Evolutionary conservation across 2,113 vertebrate genomes (phyloP).

Genomic region (Indicator indicator): DNA sequence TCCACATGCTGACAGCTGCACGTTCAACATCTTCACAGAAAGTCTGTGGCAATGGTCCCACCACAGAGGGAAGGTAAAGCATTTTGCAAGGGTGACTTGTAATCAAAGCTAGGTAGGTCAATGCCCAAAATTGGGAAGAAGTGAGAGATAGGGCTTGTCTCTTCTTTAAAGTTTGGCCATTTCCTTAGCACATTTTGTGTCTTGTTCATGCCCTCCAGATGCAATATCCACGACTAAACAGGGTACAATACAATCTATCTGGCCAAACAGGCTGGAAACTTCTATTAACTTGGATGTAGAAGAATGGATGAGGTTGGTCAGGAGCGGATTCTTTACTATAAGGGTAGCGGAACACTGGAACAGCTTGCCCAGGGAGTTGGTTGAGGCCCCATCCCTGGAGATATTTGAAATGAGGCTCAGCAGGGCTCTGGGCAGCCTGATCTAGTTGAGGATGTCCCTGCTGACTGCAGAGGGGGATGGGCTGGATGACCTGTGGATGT

Average conservation of each 20-base stretch:
- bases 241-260: neutral
- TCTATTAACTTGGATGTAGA: neutral
- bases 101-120: neutral
- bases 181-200: neutral
- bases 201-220: neutral
- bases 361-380: too few relatives aligned
- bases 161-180: neutral
- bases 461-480: too few relatives aligned
- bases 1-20: fast-evolving
- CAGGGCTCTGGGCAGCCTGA: too few relatives aligned
- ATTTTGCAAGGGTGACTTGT: neutral
- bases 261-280: neutral
- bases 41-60: neutral
- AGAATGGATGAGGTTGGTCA: neutral
- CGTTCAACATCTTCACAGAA: neutral
- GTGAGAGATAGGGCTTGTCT: neutral
- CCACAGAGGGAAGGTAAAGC: neutral
- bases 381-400: too few relatives aligned
- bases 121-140: neutral
- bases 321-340: too few relatives aligned
- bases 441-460: too few relatives aligned
- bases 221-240: neutral
- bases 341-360: too few relatives aligned
- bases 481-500: too few relatives aligned
- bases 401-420: too few relatives aligned